These are phyloP conservation scores for Dermochelys coriacea DNA, from an alignment of 2,797 vertebrate species.

Conservation along the genomic window DNA sequence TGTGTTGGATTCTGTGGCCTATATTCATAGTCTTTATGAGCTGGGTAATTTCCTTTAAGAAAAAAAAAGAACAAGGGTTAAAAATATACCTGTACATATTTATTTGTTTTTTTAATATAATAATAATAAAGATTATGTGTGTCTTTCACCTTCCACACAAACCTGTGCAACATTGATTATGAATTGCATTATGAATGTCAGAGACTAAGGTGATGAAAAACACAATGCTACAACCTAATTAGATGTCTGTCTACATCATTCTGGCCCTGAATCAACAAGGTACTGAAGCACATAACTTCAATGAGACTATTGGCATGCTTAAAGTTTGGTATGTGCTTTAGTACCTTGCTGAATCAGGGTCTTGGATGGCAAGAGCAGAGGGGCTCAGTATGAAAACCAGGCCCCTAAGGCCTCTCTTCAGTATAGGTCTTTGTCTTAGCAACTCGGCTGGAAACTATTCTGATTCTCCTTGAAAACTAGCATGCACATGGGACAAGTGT, in stretches of 20 bases:
- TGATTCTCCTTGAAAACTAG: conserved; percentile 30
- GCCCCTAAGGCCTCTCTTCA: conserved; percentile 17
- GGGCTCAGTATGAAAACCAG: neutral
- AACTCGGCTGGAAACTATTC: conserved; percentile 17
- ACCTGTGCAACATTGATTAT: neutral
- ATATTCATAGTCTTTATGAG: conserved; percentile 63
- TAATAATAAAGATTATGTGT: neutral
- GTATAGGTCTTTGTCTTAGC: neutral
- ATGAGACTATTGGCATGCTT: neutral
- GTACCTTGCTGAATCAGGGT: neutral
- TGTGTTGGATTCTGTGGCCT: conserved; percentile 69
- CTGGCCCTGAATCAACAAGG: neutral
- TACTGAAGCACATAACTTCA: neutral
- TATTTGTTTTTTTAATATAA: conserved; percentile 7
- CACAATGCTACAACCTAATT: neutral
- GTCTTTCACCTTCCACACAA: conserved; percentile 22
- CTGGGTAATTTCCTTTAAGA: conserved; percentile 54
- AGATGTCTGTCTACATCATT: neutral
- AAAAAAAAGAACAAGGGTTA: conserved; percentile 44
- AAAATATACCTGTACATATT: neutral
- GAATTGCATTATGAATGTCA: neutral
- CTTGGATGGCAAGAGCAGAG: neutral
- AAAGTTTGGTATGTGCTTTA: neutral
- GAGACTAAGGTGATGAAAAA: neutral
- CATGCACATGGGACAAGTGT: rapidly evolving